Percentiles rank a stretch among this genome's conserved stretches.
Evolutionary conservation across 2,113 vertebrate species (phyloP).

Genomic region (Psophia crepitans): DNA sequence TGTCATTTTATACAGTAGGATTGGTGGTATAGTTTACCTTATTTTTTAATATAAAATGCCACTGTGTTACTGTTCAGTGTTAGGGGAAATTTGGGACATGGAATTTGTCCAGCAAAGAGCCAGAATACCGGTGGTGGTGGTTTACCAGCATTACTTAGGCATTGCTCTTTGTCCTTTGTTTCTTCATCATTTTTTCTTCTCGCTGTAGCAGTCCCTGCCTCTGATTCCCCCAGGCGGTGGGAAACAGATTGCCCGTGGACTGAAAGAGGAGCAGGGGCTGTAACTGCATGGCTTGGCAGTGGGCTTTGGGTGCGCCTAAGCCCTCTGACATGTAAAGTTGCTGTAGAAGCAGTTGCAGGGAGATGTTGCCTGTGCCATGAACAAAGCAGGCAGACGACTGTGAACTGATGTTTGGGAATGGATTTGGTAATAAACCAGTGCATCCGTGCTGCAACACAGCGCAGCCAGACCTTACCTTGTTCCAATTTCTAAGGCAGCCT

Average conservation of each 20-base stretch:
- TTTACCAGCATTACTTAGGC: background rate
- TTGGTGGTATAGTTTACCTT: background rate
- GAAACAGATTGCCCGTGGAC: background rate
- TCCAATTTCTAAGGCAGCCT: background rate
- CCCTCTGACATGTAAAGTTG: background rate
- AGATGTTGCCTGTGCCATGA: background rate
- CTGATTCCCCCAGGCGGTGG: background rate
- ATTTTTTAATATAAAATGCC: background rate
- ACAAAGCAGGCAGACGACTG: background rate
- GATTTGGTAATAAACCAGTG: background rate
- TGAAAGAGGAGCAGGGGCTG: background rate
- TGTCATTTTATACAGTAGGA: background rate
- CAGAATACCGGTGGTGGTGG: background rate
- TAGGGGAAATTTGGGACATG: background rate
- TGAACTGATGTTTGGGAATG: background rate
- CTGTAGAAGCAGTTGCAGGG: background rate
- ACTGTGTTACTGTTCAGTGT: background rate
- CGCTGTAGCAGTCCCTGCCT: background rate
- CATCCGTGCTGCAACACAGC: fast-evolving
- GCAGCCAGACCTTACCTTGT: background rate
- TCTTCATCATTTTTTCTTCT: background rate
- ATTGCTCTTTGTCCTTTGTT: background rate
- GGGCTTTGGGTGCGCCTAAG: background rate
- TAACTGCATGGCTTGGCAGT: background rate
- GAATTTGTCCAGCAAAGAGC: background rate